These are phyloP conservation scores for Stegostoma tigrinum DNA, from an alignment of 2,113 vertebrate species.

Conservation along the genomic window DNA sequence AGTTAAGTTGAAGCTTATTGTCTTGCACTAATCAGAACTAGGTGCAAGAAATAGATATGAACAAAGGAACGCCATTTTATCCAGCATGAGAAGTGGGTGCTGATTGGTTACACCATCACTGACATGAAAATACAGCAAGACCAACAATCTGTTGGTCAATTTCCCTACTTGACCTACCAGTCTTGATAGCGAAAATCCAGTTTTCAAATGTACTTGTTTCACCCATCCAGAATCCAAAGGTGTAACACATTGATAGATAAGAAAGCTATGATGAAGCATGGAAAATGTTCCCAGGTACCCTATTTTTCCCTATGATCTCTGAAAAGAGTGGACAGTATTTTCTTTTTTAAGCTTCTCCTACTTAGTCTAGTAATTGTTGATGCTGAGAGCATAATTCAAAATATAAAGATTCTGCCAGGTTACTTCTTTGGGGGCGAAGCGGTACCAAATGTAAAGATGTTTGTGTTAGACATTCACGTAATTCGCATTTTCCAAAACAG, in stretches of 20 bases:
- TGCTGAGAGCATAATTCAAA: background rate
- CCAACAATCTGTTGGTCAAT: background rate
- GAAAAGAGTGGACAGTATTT: background rate
- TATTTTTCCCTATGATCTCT: background rate
- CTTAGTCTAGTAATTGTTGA: background rate
- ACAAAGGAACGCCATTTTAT: too few relatives aligned
- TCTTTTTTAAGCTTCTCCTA: background rate
- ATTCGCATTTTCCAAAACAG: background rate
- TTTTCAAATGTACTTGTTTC: background rate
- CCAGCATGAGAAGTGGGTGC: too few relatives aligned
- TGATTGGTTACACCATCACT: too few relatives aligned
- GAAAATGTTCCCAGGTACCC: background rate
- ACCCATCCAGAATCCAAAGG: background rate
- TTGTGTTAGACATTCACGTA: background rate
- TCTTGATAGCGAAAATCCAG: background rate
- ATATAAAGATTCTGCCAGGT: background rate
- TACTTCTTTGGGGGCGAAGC: background rate
- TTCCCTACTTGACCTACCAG: background rate
- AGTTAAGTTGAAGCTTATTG: too few relatives aligned
- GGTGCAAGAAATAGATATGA: too few relatives aligned
- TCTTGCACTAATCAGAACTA: too few relatives aligned
- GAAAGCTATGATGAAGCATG: background rate
- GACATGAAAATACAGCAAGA: background rate
- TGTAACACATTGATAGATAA: background rate
- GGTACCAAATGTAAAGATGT: background rate